phyloP scores from a whole-genome alignment of 2,888 invertebrate species.

The Xestia ashworthii region DNA sequence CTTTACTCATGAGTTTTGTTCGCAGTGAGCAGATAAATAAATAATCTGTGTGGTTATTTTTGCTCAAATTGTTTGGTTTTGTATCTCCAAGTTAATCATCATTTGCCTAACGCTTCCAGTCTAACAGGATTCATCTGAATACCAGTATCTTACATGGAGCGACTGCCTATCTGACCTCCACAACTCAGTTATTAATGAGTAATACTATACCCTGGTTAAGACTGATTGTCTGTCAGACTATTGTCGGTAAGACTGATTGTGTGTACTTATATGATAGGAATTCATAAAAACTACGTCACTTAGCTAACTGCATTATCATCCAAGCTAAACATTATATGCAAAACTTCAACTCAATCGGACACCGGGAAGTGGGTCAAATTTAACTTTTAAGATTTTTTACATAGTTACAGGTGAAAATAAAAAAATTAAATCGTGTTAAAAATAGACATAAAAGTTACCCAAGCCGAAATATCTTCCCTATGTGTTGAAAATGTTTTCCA shows the following conservation, averaged over 20 bases:
- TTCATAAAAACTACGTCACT: not conserved
- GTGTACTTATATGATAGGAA: no score
- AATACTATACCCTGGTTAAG: no score
- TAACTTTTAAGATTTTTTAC: not conserved
- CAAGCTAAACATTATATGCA: not conserved
- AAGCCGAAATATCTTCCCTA: not conserved
- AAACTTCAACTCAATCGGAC: not conserved
- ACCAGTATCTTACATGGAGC: not conserved
- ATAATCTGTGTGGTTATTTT: not conserved
- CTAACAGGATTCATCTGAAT: not conserved
- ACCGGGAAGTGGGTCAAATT: not conserved
- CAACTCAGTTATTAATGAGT: no score
- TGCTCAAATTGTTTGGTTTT: not conserved
- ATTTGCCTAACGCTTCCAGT: not conserved
- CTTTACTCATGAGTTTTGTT: slow-evolving; percentile 25
- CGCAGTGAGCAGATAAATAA: not conserved
- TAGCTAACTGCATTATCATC: not conserved
- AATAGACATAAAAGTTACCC: not conserved
- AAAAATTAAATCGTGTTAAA: not conserved
- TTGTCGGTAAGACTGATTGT: no score
- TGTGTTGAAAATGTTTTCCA: not conserved
- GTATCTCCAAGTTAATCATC: not conserved
- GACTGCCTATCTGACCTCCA: not conserved
- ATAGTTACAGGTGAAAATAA: not conserved
- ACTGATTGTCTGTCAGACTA: no score